Evolutionary conservation across 2,888 invertebrate genomes (phyloP).

Genomic region (Mycogona germanica): DNA sequence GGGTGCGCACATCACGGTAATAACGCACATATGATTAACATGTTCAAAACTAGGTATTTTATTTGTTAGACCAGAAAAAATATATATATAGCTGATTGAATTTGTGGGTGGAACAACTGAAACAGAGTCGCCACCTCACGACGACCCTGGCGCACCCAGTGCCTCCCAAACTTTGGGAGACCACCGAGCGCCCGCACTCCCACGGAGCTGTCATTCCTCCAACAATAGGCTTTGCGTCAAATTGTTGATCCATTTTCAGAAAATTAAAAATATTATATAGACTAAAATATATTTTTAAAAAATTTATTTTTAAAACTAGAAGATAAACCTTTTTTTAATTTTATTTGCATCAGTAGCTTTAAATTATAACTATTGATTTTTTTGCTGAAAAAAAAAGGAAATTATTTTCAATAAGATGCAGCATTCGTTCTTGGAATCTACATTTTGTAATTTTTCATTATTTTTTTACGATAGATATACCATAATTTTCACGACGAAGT

Average conservation of each 20-base stretch:
- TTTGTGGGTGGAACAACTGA: too few relatives aligned
- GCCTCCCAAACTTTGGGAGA: background rate
- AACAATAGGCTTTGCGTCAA: too few relatives aligned
- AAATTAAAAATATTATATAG: too few relatives aligned
- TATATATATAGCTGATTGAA: too few relatives aligned
- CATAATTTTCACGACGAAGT: slow-evolving; percentile 95
- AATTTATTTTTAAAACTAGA: slow-evolving; percentile 1
- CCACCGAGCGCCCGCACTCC: too few relatives aligned
- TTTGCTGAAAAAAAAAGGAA: too few relatives aligned
- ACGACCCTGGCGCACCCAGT: background rate
- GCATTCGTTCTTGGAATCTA: background rate
- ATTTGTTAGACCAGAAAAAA: too few relatives aligned
- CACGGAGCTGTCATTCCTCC: too few relatives aligned
- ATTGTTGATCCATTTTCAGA: too few relatives aligned
- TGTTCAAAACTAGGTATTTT: too few relatives aligned
- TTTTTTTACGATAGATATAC: slow-evolving; percentile 51
- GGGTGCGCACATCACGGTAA: slow-evolving; percentile 71
- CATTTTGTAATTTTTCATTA: background rate
- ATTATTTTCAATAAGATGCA: background rate
- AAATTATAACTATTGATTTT: too few relatives aligned
- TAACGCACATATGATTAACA: background rate
- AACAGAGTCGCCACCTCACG: too few relatives aligned
- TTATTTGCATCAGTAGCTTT: slow-evolving; percentile 15
- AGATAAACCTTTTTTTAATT: background rate
- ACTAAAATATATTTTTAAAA: background rate